Conservation (phyloP, 2,888 invertebrate genomes). For the Rhaphigaster nebulosa region DNA sequence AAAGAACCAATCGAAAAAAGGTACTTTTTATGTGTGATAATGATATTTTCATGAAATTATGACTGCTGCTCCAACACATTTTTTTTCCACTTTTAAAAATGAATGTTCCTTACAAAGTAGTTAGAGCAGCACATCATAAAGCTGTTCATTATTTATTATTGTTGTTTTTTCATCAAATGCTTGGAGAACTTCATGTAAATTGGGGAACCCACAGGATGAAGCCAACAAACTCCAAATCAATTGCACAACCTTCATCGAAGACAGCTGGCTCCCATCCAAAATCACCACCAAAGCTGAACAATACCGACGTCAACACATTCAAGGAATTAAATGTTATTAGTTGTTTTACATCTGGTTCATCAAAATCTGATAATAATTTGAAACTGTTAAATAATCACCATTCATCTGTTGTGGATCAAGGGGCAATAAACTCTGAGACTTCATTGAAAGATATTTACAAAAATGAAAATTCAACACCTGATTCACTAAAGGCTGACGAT, state of each 20-base stretch:
- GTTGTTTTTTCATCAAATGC: slow-evolving; percentile 41
- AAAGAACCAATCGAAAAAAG: slow-evolving; percentile 47
- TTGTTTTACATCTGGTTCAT: not conserved
- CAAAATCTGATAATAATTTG: not conserved
- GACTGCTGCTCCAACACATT: slow-evolving; percentile 12
- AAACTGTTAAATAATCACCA: not conserved
- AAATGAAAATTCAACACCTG: not conserved
- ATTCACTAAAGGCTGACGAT: not conserved
- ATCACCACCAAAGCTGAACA: slow-evolving; percentile 26
- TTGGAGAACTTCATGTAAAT: slow-evolving; percentile 47
- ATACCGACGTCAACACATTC: slow-evolving; percentile 41
- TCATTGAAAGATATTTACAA: not conserved
- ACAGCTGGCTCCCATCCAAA: not conserved
- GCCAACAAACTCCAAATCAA: not conserved
- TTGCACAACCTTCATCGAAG: not conserved
- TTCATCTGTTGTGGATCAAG: not conserved
- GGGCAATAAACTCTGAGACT: not conserved
- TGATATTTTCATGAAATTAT: not conserved
- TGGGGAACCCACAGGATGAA: slow-evolving; percentile 56
- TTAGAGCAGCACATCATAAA: slow-evolving; percentile 43
- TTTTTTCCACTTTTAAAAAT: not conserved
- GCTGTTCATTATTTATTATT: slow-evolving; percentile 32
- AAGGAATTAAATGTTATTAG: slow-evolving; percentile 38
- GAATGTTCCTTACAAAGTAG: not conserved
- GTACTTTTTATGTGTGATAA: slow-evolving; percentile 13